These are phyloP conservation scores for Leucophora obtusa DNA, from an alignment of 2,888 invertebrate genomes.

Conservation along the genomic window DNA sequence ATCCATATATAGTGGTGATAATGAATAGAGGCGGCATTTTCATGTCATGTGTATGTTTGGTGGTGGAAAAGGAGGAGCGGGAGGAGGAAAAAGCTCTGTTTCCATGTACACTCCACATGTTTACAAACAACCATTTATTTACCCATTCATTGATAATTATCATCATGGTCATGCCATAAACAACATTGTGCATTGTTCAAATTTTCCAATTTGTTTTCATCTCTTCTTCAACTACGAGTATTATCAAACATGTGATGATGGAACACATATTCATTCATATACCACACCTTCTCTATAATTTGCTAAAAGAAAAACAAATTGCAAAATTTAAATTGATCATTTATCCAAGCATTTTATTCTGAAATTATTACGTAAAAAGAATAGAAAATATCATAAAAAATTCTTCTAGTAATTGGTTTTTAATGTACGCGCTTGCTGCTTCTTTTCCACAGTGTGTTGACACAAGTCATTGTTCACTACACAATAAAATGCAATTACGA, in stretches of 20 bases:
- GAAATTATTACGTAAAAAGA: constrained; percentile 21
- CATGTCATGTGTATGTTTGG: background rate
- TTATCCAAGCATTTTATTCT: constrained; percentile 45
- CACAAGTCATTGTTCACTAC: background rate
- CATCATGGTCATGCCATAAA: constrained; percentile 30
- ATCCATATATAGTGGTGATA: constrained; percentile 9
- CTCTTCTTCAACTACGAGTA: background rate
- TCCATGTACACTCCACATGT: constrained; percentile 7
- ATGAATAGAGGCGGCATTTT: constrained; percentile 18
- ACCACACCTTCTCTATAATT: constrained; percentile 29
- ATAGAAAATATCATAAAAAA: constrained; percentile 13
- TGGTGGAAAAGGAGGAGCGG: background rate
- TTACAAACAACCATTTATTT: constrained; percentile 13
- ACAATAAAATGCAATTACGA: background rate
- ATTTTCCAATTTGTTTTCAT: background rate
- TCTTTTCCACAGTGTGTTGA: background rate
- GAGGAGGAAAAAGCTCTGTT: constrained; percentile 1
- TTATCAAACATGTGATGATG: constrained; percentile 8
- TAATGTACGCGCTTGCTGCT: background rate
- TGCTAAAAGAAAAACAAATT: background rate
- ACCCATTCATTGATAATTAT: constrained; percentile 24
- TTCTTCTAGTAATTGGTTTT: constrained; percentile 20
- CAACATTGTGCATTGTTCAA: background rate
- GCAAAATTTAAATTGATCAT: constrained; percentile 35
- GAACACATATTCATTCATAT: constrained; percentile 3